These are phyloP conservation scores for Fundulus diaphanus DNA, from an alignment of 2,797 vertebrate genomes.

Conservation along the genomic window DNA sequence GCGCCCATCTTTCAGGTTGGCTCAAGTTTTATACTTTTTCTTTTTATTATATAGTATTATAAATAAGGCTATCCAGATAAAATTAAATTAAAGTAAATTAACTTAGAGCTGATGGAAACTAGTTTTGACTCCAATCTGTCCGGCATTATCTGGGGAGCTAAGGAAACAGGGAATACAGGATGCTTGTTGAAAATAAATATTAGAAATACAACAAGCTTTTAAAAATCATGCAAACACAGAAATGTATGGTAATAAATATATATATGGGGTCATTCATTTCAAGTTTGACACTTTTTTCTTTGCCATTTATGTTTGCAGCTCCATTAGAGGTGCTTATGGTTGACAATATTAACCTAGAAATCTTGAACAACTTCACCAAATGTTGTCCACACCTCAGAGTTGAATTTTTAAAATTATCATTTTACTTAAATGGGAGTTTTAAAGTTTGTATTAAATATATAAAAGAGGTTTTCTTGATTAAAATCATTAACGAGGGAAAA, in stretches of 20 bases:
- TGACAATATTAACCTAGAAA: not conserved
- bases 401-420: not conserved
- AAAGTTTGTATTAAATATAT: not conserved
- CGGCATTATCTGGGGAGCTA: no score
- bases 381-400: not conserved
- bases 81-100: no score
- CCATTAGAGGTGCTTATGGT: not conserved
- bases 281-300: not conserved
- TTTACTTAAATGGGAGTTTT: no score
- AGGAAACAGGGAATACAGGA: no score
- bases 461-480: no score
- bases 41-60: not conserved
- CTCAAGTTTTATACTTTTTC: not conserved
- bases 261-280: no score
- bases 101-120: not conserved
- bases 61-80: not conserved
- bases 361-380: not conserved
- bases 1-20: conserved; percentile 89
- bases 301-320: not conserved
- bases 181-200: no score
- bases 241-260: no score
- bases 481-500: no score
- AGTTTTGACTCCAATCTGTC: not conserved
- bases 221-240: no score
- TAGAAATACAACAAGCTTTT: no score